A percentile compares a stretch with the other conserved stretches of the same genome.
Conservation (phyloP, 2,113 vertebrate genomes). For the Tachuris rubrigastra region DNA sequence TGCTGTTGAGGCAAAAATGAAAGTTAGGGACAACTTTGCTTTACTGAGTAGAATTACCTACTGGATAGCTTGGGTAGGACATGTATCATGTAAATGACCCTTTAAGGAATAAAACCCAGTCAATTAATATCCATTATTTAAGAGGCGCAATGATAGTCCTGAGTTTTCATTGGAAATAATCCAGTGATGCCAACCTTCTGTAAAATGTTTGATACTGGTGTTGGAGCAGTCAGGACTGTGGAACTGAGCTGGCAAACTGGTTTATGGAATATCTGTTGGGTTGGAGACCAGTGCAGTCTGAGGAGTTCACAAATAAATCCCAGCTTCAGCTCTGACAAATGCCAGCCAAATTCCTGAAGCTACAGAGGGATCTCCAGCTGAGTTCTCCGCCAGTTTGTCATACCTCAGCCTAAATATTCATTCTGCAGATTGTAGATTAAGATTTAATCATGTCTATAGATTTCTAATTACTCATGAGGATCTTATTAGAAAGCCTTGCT, state of each 20-base stretch:
- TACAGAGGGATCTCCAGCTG: background rate
- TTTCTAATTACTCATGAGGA: slow-evolving; percentile 59
- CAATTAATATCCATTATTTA: background rate
- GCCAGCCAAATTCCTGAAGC: background rate
- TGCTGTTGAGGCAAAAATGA: background rate
- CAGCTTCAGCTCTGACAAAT: background rate
- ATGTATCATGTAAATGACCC: background rate
- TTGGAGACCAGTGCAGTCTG: background rate
- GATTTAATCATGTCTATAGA: slow-evolving; percentile 55
- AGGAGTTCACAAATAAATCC: background rate
- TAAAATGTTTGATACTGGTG: background rate
- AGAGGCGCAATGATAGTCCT: background rate
- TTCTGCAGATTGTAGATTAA: slow-evolving; percentile 46
- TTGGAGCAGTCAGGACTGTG: background rate
- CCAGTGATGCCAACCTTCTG: background rate
- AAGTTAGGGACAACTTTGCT: background rate
- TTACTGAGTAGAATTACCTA: background rate
- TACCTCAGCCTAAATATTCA: background rate
- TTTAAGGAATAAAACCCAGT: background rate
- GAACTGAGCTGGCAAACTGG: background rate
- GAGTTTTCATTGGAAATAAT: background rate
- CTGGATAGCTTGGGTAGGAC: background rate
- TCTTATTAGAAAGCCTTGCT: slow-evolving; percentile 44
- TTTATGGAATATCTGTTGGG: background rate
- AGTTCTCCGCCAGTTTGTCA: background rate